A percentile compares a stretch with the other conserved stretches of the same genome.
Conservation (phyloP, 2,113 vertebrate species). For the Laticauda laticaudata region DNA sequence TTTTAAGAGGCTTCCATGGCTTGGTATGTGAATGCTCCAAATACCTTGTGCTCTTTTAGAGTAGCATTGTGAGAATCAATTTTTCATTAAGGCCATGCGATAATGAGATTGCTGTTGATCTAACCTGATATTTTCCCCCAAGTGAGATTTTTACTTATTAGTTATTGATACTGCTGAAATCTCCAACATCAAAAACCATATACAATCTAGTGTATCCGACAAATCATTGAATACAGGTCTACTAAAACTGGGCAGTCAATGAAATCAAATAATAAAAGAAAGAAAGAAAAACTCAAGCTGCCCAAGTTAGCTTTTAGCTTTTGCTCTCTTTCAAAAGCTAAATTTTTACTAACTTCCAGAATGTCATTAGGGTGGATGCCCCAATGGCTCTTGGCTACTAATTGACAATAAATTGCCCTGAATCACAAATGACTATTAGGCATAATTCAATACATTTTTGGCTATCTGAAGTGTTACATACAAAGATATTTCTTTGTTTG, state of each 20-base stretch:
- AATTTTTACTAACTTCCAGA: neutral
- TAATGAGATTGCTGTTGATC: neutral
- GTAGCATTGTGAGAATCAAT: neutral
- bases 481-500: neutral
- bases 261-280: neutral
- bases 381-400: neutral
- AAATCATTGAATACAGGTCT: neutral
- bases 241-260: neutral
- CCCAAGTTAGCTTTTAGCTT: too few relatives aligned
- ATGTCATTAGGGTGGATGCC: neutral
- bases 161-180: neutral
- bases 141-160: neutral
- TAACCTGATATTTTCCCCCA: neutral
- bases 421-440: neutral
- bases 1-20: neutral
- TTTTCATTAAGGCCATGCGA: neutral
- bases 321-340: neutral
- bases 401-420: neutral
- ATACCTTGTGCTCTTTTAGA: neutral
- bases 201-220: neutral
- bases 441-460: neutral
- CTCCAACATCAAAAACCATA: neutral
- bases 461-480: neutral
- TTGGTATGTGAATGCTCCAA: neutral
- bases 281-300: neutral